Base-by-base conservation (phyloP, 2,888 invertebrate genomes). In the Crioceris asparagi region DNA sequence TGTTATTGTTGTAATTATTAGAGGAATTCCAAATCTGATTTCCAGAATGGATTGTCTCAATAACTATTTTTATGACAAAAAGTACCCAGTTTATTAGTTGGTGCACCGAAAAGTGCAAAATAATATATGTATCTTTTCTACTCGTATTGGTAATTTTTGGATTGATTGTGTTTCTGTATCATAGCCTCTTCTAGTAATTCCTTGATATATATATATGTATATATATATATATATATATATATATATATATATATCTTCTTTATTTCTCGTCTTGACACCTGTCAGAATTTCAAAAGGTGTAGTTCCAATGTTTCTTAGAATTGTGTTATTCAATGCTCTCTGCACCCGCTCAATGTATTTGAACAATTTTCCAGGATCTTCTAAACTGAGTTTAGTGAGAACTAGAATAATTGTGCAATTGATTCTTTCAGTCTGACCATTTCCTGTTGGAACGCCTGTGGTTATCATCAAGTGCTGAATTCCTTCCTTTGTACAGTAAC, bases 381-480 rank as follows among this genome's bases (percentile, higher is more conserved):
- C 39, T 16, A 35, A 25, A 27, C 29, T 32, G 10, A 44, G 17
- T 33, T 43, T 43, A 2, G 35, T 38, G 3, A 35, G 29, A n/a
- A 39, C 42, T 6, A 37, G 26, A 2, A 42, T 42, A 7, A 45
- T 40, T 8, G 40, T 40, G 6, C 29, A 4, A 17, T 40, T 45
- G 8, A 57, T 41, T n/a, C 57, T 38, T 29, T 60, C 56, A 1
- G 55, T 56, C 38, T 61, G 59, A 1, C 60, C 59, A 36, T 61
- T 61, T 7, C 56, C 53, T 26, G 59, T 36, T 8, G 62, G 57
- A 3, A 60, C 44, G 4, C 60, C 49, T 3, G 46, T 53, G 2
- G 51, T 51, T 27, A 52, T 58, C 3, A 38, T 25, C 1, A 52
- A 39, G 36, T 58, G 57, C 26, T 53, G 37, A 12, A 65, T 61